These are phyloP conservation scores for Phylloscopus trochilus DNA, from an alignment of 2,113 vertebrate species.

Conservation along the genomic window DNA sequence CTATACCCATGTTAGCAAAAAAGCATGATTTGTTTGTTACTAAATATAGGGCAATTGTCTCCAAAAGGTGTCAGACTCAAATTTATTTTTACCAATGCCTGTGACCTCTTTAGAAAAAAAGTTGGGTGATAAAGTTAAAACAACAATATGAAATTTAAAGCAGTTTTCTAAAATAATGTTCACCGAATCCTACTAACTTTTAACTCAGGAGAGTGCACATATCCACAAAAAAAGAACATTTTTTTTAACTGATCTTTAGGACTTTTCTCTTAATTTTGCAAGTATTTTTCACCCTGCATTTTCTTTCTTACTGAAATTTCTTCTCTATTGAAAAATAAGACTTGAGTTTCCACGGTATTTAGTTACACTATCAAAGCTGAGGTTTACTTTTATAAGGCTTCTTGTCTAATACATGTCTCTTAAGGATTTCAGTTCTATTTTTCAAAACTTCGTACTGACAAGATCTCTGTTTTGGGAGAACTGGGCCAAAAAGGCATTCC, in stretches of 20 bases:
- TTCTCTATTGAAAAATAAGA: neutral
- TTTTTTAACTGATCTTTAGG: neutral
- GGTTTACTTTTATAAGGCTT: neutral
- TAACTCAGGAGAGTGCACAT: neutral
- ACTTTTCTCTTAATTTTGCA: neutral
- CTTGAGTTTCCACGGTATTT: neutral
- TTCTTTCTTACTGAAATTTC: neutral
- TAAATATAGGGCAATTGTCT: neutral
- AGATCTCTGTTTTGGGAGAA: neutral
- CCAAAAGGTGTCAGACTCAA: neutral
- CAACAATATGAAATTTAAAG: neutral
- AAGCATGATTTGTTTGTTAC: neutral
- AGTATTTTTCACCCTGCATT: neutral
- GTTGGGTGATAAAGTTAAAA: neutral
- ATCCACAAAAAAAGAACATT: neutral
- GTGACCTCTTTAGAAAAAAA: neutral
- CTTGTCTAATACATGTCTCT: neutral
- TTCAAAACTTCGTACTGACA: neutral
- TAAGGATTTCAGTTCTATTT: neutral
- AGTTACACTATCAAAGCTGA: neutral
- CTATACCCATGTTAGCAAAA: neutral
- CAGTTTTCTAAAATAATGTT: neutral
- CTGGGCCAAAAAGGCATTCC: neutral
- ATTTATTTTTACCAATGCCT: neutral
- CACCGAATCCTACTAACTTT: neutral